Conservation (phyloP, 2,113 vertebrate species). For the Paramormyrops kingsleyae region DNA sequence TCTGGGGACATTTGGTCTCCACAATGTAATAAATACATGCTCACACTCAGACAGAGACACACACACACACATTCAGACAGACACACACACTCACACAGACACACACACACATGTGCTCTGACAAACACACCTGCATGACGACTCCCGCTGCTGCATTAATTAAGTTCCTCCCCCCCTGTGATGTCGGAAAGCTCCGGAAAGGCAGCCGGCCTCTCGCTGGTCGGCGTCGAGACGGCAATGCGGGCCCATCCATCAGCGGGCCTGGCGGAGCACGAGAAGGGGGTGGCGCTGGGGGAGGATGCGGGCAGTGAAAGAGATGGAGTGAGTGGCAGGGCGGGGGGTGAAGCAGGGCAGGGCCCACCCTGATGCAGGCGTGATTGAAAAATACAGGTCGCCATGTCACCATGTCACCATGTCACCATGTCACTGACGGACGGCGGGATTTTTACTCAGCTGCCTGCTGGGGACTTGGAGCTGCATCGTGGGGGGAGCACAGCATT, state of each 20-base stretch:
- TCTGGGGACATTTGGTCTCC: neutral
- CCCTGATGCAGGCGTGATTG: constrained; percentile 52
- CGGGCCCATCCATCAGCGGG: constrained; percentile 64
- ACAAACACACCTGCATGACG: constrained; percentile 9
- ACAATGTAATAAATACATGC: neutral
- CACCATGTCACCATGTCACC: constrained; percentile 33
- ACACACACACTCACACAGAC: neutral
- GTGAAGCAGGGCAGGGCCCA: constrained; percentile 42
- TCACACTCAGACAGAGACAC: neutral
- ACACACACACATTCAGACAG: neutral
- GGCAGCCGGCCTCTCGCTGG: constrained; percentile 53
- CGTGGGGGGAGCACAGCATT: neutral
- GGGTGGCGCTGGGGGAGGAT: constrained; percentile 42
- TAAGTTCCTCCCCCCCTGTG: constrained; percentile 54
- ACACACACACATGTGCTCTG: constrained; percentile 12
- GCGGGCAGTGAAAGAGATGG: constrained; percentile 38
- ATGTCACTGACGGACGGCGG: constrained; percentile 31
- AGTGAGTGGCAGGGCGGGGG: constrained; percentile 28
- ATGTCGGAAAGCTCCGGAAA: constrained; percentile 57
- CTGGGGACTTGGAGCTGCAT: neutral
- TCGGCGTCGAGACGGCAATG: constrained; percentile 56
- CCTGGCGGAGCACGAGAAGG: constrained; percentile 25
- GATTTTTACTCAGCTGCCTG: constrained; percentile 30
- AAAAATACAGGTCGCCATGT: constrained; percentile 47
- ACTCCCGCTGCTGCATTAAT: constrained; percentile 59